A percentile compares a stretch with the other conserved stretches of the same genome.
Evolutionary conservation across 2,888 invertebrate species (phyloP).

Genomic region (Podotricha telesiphe): DNA sequence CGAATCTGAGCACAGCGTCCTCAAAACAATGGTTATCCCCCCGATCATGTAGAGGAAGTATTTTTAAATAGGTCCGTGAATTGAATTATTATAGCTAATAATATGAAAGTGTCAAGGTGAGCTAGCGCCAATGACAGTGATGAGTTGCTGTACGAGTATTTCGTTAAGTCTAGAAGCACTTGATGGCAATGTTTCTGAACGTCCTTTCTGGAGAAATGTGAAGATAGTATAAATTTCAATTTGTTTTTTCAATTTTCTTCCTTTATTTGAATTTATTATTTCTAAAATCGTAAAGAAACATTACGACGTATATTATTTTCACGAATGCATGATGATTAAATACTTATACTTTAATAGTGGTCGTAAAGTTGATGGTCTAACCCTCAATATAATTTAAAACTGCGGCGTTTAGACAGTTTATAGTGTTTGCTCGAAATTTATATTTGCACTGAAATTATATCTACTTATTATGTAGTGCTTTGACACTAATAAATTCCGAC

Average conservation of each 20-base stretch:
- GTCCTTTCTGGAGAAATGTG: too few relatives aligned
- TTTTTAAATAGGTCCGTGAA: conserved; percentile 56
- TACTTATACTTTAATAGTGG: conserved; percentile 35
- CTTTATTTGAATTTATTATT: background rate
- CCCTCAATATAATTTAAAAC: conserved; percentile 20
- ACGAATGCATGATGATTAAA: conserved; percentile 40
- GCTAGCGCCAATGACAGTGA: background rate
- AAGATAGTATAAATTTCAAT: too few relatives aligned
- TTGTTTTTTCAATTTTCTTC: background rate
- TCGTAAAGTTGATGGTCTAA: conserved; percentile 22
- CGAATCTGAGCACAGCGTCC: conserved; percentile 28
- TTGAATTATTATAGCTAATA: conserved; percentile 42
- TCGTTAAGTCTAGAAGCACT: conserved; percentile 1
- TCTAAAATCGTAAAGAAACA: background rate
- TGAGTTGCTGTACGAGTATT: background rate
- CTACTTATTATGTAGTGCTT: background rate
- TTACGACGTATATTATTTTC: conserved; percentile 37
- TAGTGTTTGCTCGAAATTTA: background rate
- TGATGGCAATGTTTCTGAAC: too few relatives aligned
- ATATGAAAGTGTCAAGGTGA: conserved; percentile 20
- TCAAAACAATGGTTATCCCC: conserved; percentile 48
- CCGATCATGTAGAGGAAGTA: conserved; percentile 50
- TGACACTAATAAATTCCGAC: too few relatives aligned
- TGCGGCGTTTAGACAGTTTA: conserved; percentile 15
- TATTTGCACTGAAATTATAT: conserved; percentile 9